Evolutionary conservation across 2,797 vertebrate species (phyloP).

Genomic region (Bufotes viridis): DNA sequence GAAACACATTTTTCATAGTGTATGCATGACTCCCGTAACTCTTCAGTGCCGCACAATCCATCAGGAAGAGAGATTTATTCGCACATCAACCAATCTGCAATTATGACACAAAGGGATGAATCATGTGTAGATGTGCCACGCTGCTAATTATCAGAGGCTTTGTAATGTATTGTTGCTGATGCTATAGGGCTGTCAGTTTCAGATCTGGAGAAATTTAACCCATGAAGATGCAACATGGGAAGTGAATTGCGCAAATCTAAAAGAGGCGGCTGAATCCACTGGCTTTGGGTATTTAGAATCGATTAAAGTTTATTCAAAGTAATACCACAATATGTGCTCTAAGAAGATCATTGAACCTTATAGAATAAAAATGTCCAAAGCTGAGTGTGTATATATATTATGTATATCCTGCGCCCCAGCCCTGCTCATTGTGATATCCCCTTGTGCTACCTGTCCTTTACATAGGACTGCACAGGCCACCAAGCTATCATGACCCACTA

Average conservation of each 20-base stretch:
- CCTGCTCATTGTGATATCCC: background rate
- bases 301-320: background rate
- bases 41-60: background rate
- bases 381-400: background rate
- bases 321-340: background rate
- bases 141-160: conserved; percentile 15
- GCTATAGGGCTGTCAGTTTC: background rate
- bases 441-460: background rate
- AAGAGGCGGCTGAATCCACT: background rate
- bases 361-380: background rate
- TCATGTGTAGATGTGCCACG: background rate
- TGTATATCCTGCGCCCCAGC: background rate
- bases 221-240: background rate
- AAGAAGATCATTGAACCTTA: background rate
- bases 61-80: background rate
- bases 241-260: background rate
- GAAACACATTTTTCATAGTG: too few relatives aligned
- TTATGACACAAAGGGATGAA: conserved; percentile 13
- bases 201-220: conserved; percentile 14
- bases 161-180: background rate
- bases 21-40: background rate
- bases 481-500: background rate
- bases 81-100: background rate
- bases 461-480: background rate
- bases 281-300: background rate